Evolutionary conservation across 1,140 invertebrate species (phyloP).

Genomic region (Octopus sinensis): DNA sequence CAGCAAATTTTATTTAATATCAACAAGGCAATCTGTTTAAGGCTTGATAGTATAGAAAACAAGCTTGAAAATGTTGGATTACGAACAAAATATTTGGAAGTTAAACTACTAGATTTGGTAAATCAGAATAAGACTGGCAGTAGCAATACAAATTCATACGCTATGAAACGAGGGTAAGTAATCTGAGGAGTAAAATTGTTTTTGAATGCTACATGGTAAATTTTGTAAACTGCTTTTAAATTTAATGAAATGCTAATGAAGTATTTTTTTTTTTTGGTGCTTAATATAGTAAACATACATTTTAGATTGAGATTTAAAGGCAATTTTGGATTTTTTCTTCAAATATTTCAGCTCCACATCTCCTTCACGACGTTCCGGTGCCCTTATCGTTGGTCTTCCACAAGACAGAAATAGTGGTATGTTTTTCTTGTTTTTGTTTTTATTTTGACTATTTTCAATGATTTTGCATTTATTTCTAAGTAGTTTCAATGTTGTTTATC

Average conservation of each 20-base stretch:
- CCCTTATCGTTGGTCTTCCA: conserved; percentile 51
- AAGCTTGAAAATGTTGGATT: conserved; percentile 44
- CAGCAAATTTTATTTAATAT: conserved; percentile 57
- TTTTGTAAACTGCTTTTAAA: too few relatives aligned
- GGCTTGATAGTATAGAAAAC: conserved; percentile 55
- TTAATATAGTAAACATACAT: too few relatives aligned
- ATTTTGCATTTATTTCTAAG: too few relatives aligned
- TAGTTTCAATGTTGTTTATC: too few relatives aligned
- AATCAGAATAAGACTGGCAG: conserved; percentile 27
- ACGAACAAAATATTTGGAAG: conserved; percentile 45
- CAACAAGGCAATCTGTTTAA: conserved; percentile 53
- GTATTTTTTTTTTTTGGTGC: too few relatives aligned
- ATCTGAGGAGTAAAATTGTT: neutral
- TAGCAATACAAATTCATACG: conserved; percentile 18
- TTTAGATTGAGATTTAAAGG: too few relatives aligned
- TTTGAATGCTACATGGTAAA: too few relatives aligned
- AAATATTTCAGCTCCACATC: neutral
- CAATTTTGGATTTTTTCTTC: conserved; percentile 5
- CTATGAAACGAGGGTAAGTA: conserved; percentile 23
- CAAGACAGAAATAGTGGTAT: conserved; percentile 30
- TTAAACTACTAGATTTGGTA: conserved; percentile 50
- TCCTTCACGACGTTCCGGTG: conserved; percentile 30
- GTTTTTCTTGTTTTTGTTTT: neutral
- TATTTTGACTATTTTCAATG: too few relatives aligned
- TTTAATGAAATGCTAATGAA: too few relatives aligned